Conservation (phyloP, 1,140 invertebrate genomes). For the Bactericera cockerelli region DNA sequence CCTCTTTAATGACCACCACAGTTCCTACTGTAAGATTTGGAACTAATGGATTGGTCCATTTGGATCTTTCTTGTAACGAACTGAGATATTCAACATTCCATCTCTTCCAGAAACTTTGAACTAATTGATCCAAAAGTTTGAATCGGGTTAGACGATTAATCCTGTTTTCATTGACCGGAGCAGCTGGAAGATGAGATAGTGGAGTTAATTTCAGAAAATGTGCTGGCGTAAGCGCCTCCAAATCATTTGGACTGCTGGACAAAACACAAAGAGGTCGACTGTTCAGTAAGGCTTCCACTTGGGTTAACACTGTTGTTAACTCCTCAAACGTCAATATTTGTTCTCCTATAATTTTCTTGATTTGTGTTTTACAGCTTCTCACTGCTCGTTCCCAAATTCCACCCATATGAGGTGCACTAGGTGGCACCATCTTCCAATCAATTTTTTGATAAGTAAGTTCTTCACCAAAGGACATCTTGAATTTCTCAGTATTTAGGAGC, state of each 20-base stretch:
- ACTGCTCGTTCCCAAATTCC: conserved; percentile 29
- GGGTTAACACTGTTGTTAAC: no score
- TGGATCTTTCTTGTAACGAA: conserved; percentile 10
- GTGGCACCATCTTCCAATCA: conserved; percentile 21
- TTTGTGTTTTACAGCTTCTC: conserved; percentile 25
- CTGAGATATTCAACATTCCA: conserved; percentile 19
- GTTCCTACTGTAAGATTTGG: conserved; percentile 6
- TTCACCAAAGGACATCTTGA: background rate
- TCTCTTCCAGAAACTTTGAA: conserved; percentile 25
- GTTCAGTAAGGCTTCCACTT: conserved; percentile 21
- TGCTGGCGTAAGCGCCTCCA: background rate
- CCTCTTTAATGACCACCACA: conserved; percentile 11
- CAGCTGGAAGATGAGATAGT: no score
- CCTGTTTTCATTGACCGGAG: background rate
- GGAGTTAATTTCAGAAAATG: no score
- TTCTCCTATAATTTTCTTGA: conserved; percentile 22
- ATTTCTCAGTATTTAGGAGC: background rate
- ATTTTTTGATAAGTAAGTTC: background rate
- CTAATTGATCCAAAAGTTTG: conserved; percentile 22
- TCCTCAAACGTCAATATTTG: conserved; percentile 19
- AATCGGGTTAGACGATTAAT: conserved; percentile 19
- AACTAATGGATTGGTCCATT: conserved; percentile 12
- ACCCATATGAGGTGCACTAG: conserved; percentile 25
- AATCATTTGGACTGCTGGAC: background rate
- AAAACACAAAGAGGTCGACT: background rate